Conservation (phyloP, 2,888 invertebrate genomes). For the Crossocerus cetratus region DNA sequence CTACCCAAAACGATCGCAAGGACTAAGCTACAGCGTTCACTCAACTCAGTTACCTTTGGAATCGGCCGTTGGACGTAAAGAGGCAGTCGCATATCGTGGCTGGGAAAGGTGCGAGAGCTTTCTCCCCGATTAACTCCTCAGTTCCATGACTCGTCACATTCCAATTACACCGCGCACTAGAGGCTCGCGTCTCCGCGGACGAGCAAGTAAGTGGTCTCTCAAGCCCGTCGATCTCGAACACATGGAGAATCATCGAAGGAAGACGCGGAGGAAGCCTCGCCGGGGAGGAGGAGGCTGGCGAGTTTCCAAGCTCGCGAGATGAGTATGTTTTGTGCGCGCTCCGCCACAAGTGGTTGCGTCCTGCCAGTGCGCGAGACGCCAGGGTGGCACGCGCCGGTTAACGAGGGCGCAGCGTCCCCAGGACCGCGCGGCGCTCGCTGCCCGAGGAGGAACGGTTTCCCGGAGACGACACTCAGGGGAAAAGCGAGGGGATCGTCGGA, state of each 20-base stretch:
- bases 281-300: constrained; percentile 25
- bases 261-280: constrained; percentile 11
- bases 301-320: constrained; percentile 30
- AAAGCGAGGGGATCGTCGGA: constrained; percentile 14
- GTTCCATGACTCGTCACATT: constrained; percentile 43
- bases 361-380: constrained; percentile 43
- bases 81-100: constrained; percentile 25
- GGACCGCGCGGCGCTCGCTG: constrained; percentile 16
- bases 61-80: constrained; percentile 16
- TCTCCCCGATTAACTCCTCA: constrained; percentile 18
- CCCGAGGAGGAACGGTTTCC: background rate
- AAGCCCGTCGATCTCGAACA: constrained; percentile 11
- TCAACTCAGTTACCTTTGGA: constrained; percentile 38
- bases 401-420: background rate
- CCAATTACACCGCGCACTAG: constrained; percentile 34
- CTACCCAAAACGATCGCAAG: background rate
- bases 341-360: constrained; percentile 75
- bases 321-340: constrained; percentile 23
- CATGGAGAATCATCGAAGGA: constrained; percentile 27
- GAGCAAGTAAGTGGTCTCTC: too few species aligned
- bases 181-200: too few species aligned
- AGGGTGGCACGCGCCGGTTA: background rate
- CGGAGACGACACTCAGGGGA: constrained; percentile 6
- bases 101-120: constrained; percentile 23
- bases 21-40: background rate